Base-by-base conservation (phyloP, 2,888 invertebrate genomes). In the Drosophila gaucha region DNA sequence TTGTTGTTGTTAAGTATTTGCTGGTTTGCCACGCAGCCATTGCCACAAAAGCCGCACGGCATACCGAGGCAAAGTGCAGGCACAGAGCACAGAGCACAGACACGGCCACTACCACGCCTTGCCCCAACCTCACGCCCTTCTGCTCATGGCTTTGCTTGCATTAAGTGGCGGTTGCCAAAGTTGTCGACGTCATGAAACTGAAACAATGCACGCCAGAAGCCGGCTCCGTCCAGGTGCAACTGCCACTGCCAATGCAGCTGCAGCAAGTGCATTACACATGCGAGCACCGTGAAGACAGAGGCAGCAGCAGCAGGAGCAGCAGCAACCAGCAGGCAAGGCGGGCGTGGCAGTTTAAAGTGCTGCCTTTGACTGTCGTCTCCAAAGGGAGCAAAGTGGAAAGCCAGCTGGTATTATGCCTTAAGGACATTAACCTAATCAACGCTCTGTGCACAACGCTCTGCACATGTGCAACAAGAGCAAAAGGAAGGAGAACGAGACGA, bases 391-490 rank as follows among this genome's bases (percentile, higher is more conserved):
- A 33, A 18, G 54, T 38, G 63, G 36, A 31, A 59, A 57, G 71
- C 67, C 73, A 73, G 82, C 70, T 76, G 69, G 65, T 57, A 76
- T 73, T 82, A 70, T 77, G 74, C 77, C 74, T 77, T 74, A 73
- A 83, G 82, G 82, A 80, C 82, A 83, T 83, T 84, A 83, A 84
- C 82, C 85, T 83, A 83, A 83, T 83, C 82, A 83, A 84, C 71
- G 76, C 72, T 57, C 72, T 35, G 70, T 73, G 78, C 76, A 39
- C 54, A 41, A 43, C 52, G 38, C 50, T 31, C 24, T 20, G 39
- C 47, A 52, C 58, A 43, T 50, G 50, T 38, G 39, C 26, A 9
- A 4, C 26, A 26, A 14, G 30, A 30, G 24, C 47, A 20, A 20
- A 35, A 33, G 18, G 16, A 31, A 38, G 26, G n/a, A 22, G 30